Percentiles rank a stretch among this genome's conserved stretches.
Conservation (phyloP, 2,888 invertebrate genomes). For the Ormia ochracea region DNA sequence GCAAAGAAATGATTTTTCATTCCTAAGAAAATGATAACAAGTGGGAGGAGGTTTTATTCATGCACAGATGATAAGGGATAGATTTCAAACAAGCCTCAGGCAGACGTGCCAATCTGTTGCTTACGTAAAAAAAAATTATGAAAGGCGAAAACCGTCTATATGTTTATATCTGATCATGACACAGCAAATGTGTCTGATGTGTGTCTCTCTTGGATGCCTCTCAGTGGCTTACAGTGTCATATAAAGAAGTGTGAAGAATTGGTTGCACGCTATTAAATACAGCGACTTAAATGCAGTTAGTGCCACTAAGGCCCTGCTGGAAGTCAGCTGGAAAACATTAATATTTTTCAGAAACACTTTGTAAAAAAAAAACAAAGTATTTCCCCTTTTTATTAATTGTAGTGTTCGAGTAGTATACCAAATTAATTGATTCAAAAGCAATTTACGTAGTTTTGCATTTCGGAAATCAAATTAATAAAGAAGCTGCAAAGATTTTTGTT, state of each 20-base stretch:
- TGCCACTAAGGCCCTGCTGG: too few relatives aligned
- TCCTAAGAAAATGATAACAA: background rate
- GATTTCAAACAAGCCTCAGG: background rate
- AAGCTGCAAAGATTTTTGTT: too few relatives aligned
- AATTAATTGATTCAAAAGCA: too few relatives aligned
- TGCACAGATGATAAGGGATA: slow-evolving; percentile 24
- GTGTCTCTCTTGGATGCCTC: background rate
- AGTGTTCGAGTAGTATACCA: too few relatives aligned
- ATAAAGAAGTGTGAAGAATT: slow-evolving; percentile 2
- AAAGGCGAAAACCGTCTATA: slow-evolving; percentile 16
- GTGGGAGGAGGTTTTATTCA: slow-evolving; percentile 10
- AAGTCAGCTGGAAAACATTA: too few relatives aligned
- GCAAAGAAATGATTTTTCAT: background rate
- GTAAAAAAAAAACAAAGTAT: too few relatives aligned
- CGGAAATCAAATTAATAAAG: too few relatives aligned
- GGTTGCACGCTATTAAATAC: background rate
- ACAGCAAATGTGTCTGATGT: too few relatives aligned
- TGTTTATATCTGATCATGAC: slow-evolving; percentile 9
- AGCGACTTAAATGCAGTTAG: slow-evolving; percentile 1
- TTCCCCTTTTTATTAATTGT: too few relatives aligned
- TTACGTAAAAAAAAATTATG: slow-evolving; percentile 3
- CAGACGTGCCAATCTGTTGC: background rate
- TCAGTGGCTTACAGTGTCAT: slow-evolving; percentile 2
- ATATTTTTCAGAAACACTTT: too few relatives aligned
- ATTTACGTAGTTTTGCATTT: too few relatives aligned